Conservation (phyloP, 2,888 invertebrate genomes). For the Cataglyphis cursor region DNA sequence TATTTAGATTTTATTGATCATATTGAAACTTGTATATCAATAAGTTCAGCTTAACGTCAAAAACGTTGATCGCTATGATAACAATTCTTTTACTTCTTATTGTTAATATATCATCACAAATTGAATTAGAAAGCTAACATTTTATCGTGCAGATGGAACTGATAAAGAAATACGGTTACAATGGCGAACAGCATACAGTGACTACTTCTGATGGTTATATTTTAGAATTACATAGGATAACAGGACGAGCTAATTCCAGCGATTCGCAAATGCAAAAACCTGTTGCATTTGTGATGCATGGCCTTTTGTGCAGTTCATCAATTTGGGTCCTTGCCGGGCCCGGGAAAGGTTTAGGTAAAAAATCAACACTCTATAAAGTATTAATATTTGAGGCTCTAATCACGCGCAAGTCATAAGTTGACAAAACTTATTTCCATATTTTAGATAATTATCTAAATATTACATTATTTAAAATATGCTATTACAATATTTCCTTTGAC, state of each 20-base stretch:
- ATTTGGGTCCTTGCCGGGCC: conserved; percentile 93
- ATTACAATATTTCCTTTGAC: not conserved
- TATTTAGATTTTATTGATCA: not conserved
- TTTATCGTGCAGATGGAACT: conserved; percentile 79
- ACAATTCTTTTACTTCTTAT: not conserved
- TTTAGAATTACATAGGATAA: conserved; percentile 92
- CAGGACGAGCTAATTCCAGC: conserved; percentile 83
- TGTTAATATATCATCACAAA: not conserved
- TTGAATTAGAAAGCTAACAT: not conserved
- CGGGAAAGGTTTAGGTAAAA: conserved; percentile 89
- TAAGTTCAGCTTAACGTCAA: not conserved
- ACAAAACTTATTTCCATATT: not conserved
- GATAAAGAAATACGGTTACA: conserved; percentile 87
- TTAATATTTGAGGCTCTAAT: not conserved
- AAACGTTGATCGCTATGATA: not conserved
- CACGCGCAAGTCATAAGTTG: not conserved
- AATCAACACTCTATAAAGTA: not conserved
- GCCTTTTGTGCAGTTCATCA: conserved; percentile 91
- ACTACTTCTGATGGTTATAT: conserved; percentile 93
- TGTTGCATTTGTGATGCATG: conserved; percentile 90
- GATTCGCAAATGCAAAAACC: conserved; percentile 85
- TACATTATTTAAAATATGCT: not conserved
- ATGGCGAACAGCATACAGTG: conserved; percentile 89
- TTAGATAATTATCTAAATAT: not conserved
- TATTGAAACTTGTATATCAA: not conserved